Conservation (phyloP, 2,113 vertebrate genomes). For the Phocoena sinus region DNA sequence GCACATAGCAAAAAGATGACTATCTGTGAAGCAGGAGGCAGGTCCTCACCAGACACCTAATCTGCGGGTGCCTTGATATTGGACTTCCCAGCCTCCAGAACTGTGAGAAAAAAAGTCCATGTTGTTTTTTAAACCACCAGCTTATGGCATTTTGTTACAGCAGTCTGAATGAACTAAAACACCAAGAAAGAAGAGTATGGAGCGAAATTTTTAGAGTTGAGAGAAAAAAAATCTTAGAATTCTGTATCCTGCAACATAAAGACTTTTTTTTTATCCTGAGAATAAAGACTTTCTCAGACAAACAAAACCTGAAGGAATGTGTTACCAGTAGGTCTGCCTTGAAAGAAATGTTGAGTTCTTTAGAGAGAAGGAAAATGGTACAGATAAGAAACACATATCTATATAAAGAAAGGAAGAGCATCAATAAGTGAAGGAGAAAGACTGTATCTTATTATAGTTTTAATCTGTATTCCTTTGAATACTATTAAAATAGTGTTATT, state of each 20-base stretch:
- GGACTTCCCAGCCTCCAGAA: too few species aligned
- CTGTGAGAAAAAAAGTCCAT: too few species aligned
- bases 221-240: too few species aligned
- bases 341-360: not conserved
- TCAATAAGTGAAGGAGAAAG: not conserved
- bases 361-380: not conserved
- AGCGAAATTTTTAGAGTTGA: too few species aligned
- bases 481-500: not conserved
- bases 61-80: too few species aligned
- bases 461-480: not conserved
- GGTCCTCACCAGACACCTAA: not conserved
- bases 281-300: too few species aligned
- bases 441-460: not conserved
- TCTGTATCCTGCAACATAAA: too few species aligned
- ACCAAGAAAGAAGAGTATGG: too few species aligned
- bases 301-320: not conserved
- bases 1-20: not conserved
- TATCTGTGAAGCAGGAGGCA: not conserved
- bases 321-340: not conserved
- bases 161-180: too few species aligned
- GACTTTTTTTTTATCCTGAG: too few species aligned
- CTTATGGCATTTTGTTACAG: too few species aligned
- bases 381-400: not conserved
- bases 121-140: too few species aligned
- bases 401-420: not conserved